phyloP scores from a whole-genome alignment of 2,113 vertebrate genomes.

The Etheostoma spectabile region DNA sequence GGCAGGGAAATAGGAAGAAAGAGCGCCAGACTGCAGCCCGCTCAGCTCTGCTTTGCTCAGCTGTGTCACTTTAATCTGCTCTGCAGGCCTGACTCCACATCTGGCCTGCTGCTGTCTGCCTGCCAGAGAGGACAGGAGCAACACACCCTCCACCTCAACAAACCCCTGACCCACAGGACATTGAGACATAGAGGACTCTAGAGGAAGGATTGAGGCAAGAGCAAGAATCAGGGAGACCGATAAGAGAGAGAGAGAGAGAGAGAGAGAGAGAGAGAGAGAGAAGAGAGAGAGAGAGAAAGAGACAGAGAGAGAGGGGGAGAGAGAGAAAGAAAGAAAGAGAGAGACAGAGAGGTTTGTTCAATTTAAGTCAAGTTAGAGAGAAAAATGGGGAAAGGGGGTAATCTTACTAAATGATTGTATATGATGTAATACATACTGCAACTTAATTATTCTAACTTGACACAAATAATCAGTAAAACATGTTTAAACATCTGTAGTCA shows the following conservation, averaged over 20 bases:
- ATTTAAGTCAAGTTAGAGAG: background rate
- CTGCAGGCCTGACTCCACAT: conserved; percentile 68
- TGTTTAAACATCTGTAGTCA: background rate
- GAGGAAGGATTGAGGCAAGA: background rate
- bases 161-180: background rate
- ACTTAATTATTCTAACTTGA: background rate
- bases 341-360: background rate
- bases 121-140: conserved; percentile 54
- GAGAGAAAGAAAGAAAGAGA: background rate
- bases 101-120: conserved; percentile 64
- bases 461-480: background rate
- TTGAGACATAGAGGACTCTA: background rate
- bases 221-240: background rate
- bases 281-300: background rate
- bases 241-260: background rate
- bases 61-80: conserved; percentile 74
- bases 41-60: conserved; percentile 62
- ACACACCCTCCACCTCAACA: conserved; percentile 47
- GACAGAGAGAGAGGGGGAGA: background rate
- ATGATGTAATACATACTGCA: too few relatives aligned
- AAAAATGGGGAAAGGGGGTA: too few relatives aligned
- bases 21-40: conserved; percentile 64
- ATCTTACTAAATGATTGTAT: too few relatives aligned
- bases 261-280: background rate
- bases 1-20: conserved; percentile 59